These are phyloP conservation scores for Habropoda laboriosa DNA, from an alignment of 1,140 invertebrate species.

Conservation along the genomic window DNA sequence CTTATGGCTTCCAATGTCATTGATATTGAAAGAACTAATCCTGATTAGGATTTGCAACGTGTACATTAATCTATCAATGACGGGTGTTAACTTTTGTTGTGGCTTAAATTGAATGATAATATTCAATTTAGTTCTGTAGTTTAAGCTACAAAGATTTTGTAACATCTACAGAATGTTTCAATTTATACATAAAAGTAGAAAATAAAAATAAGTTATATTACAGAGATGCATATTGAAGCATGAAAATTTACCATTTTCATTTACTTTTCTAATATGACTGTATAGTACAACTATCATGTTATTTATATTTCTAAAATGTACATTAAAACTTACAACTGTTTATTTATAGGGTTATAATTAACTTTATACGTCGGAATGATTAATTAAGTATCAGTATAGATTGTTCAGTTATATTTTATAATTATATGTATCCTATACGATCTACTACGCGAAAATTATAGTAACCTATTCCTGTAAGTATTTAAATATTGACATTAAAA, in stretches of 20 bases:
- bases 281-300: neutral
- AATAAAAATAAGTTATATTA: conserved; percentile 10
- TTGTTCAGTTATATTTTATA: conserved; percentile 5
- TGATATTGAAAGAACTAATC: neutral
- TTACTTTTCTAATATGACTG: neutral
- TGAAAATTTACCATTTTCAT: neutral
- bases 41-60: neutral
- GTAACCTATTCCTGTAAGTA: conserved; percentile 24
- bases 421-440: neutral
- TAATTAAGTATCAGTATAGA: conserved; percentile 3
- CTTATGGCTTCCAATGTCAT: conserved; percentile 16
- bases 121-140: neutral
- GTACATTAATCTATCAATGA: conserved; percentile 23
- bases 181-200: neutral
- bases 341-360: neutral
- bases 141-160: neutral
- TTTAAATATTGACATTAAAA: conserved; percentile 19
- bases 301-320: conserved; percentile 2
- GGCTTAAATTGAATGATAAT: neutral
- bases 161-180: neutral
- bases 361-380: neutral
- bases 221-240: neutral
- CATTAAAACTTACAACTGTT: neutral
- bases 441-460: neutral
- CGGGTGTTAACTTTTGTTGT: neutral